Conservation (phyloP, 2,888 invertebrate species). For the Eugnorisma glareosa region DNA sequence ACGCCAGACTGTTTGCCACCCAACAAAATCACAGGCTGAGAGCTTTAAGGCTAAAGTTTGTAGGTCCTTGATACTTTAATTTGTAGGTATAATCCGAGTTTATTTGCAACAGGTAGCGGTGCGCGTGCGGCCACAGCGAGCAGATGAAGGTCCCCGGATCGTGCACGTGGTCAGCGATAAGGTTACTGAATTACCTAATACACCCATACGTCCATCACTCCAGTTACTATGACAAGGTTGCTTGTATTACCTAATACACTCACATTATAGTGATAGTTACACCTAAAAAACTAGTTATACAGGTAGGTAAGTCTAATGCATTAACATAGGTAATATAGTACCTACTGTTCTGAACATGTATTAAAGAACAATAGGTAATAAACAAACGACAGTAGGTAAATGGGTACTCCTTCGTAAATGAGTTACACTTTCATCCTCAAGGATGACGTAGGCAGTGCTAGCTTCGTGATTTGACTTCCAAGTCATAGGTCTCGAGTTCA, state of each 20-base stretch:
- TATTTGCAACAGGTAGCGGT: constrained; percentile 94
- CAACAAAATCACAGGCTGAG: not conserved
- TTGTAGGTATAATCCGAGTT: constrained; percentile 7
- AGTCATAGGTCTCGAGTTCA: no score
- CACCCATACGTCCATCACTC: constrained; percentile 22
- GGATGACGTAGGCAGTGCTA: not conserved
- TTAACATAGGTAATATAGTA: not conserved
- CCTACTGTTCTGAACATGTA: not conserved
- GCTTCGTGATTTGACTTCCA: no score
- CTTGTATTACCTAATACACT: constrained; percentile 28
- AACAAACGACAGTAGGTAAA: not conserved
- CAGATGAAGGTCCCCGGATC: constrained; percentile 94
- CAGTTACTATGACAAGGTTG: constrained; percentile 91
- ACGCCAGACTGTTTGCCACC: not conserved
- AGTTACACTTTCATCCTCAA: not conserved
- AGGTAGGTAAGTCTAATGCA: not conserved
- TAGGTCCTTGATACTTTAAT: not conserved
- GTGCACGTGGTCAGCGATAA: constrained; percentile 95
- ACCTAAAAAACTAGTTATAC: not conserved
- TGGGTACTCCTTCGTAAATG: not conserved
- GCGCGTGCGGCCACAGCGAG: constrained; percentile 95
- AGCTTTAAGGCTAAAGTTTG: not conserved
- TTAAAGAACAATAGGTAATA: constrained; percentile 4
- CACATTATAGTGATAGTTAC: no score
- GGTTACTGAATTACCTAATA: constrained; percentile 81